Evolutionary conservation across 92 coral and sea anemone genomes (phyloP).

Genomic region (Zoanthus sociatus): DNA sequence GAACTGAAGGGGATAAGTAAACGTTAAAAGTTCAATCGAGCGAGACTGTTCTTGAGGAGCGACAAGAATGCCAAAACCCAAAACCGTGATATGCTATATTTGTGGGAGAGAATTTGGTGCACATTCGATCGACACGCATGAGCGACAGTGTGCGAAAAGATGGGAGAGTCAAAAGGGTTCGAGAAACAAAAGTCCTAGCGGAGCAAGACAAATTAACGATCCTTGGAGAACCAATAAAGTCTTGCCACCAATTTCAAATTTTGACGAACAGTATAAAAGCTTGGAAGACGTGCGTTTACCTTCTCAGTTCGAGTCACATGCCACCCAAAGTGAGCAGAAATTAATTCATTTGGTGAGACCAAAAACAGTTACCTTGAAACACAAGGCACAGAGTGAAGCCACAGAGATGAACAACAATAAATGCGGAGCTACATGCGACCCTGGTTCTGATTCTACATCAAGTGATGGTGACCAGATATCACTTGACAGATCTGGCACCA

Average conservation of each 20-base stretch:
- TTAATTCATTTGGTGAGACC: slow-evolving; percentile 60
- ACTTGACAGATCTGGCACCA: slow-evolving; percentile 32
- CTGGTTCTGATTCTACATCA: background rate
- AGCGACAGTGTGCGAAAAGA: slow-evolving; percentile 86
- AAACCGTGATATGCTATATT: slow-evolving; percentile 84
- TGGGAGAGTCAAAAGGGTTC: slow-evolving; percentile 77
- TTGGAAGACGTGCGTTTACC: slow-evolving; percentile 76
- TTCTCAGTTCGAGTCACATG: slow-evolving; percentile 45
- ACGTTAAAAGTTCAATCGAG: slow-evolving; percentile 3
- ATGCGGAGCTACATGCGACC: slow-evolving; percentile 2
- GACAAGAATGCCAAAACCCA: slow-evolving; percentile 79
- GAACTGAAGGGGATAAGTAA: background rate
- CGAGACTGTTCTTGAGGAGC: background rate
- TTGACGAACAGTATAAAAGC: slow-evolving; percentile 51
- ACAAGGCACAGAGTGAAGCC: slow-evolving; percentile 1
- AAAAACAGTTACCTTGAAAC: slow-evolving; percentile 58
- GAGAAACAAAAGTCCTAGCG: slow-evolving; percentile 52
- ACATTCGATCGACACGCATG: slow-evolving; percentile 82
- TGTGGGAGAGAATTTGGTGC: slow-evolving; percentile 90
- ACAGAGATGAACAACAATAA: slow-evolving; percentile 41
- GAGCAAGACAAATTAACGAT: slow-evolving; percentile 62
- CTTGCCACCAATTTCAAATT: slow-evolving; percentile 28
- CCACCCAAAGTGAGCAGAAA: slow-evolving; percentile 64
- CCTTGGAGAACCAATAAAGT: slow-evolving; percentile 51
- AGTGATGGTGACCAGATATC: slow-evolving; percentile 5